Percentiles rank a stretch among this genome's conserved stretches.
These are phyloP conservation scores for Porites australiensis DNA, from an alignment of 64 coral and sea anemone genomes.

Conservation along the genomic window DNA sequence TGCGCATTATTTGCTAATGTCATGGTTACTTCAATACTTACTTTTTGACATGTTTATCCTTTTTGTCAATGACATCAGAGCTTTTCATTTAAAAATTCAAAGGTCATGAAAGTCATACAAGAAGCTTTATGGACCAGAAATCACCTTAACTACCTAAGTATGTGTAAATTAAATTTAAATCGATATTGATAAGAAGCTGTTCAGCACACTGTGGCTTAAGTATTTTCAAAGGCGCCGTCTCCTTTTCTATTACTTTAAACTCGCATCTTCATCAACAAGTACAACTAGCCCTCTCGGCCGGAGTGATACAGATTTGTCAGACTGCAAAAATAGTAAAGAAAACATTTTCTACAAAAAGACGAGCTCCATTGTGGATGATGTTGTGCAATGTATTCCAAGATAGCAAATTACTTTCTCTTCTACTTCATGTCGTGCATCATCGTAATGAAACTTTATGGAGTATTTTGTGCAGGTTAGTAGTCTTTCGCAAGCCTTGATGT, in stretches of 20 bases:
- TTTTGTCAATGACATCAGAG: neutral
- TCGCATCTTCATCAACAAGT: no score
- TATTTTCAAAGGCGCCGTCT: neutral
- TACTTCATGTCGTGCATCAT: neutral
- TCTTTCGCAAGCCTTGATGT: no score
- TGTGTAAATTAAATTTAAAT: neutral
- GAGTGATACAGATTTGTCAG: neutral
- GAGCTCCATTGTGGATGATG: neutral
- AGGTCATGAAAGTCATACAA: neutral
- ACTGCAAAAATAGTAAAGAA: neutral
- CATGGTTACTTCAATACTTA: neutral
- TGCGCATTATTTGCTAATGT: neutral
- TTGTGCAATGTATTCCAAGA: neutral
- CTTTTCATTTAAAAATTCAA: neutral
- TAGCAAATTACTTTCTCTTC: neutral
- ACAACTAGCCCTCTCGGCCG: neutral
- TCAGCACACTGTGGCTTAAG: neutral
- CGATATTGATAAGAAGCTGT: neutral
- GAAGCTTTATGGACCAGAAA: neutral
- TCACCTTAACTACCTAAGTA: constrained; percentile 7
- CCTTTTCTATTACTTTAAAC: neutral
- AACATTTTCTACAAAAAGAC: neutral
- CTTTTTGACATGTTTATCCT: neutral
- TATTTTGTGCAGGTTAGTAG: constrained; percentile 4
- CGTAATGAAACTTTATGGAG: neutral